Base-by-base conservation (phyloP, 1,140 invertebrate species). In the Metaphire vulgaris region DNA sequence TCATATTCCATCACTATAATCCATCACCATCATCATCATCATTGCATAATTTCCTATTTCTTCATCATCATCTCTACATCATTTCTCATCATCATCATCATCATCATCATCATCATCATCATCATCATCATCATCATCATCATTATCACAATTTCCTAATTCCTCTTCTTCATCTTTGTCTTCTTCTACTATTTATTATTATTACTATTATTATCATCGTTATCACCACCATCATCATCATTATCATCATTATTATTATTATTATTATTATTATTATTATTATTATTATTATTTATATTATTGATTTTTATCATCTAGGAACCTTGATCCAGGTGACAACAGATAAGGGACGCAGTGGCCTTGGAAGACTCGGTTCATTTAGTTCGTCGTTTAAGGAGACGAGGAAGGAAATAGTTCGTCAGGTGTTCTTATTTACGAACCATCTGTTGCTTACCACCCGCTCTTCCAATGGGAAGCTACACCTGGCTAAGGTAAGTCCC, bases 391-490 rank as follows among this genome's bases (percentile, higher is more conserved):
- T 84, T 82, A 81, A 85, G 82, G 90, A 83, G 89, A 89, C 2
- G 90, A 92, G 83, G 77, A 92, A 92, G 79, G 92, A 92, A 77
- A 87, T 89, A 0, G 85, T 92, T 1, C 88, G 93, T 0, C 92
- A 94, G 82, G 93, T 92, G 67, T 95, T 93, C 83, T 89, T 95
- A 1, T 95, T 95, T 86, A 93, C 92, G 71, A 94, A 95, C 88
- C 92, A 95, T 85, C 88, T 95, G 78, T 89, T 95, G 75, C 86
- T 95, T 21, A 92, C 92, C 0, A 94, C 91, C 28, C 88, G 92
- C 79, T 90, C 91, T n/a, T 89, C 91, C 12, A 93, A 91, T 78
- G 94, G 94, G 16, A 89, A 92, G 76, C 88, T 97, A 14, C 93
- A 95, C 86, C 87, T 95, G 32, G 90, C 94, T 16, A 92, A 93